Conservation (phyloP, 2,113 vertebrate genomes). For the Leptobrachium ailaonicum region DNA sequence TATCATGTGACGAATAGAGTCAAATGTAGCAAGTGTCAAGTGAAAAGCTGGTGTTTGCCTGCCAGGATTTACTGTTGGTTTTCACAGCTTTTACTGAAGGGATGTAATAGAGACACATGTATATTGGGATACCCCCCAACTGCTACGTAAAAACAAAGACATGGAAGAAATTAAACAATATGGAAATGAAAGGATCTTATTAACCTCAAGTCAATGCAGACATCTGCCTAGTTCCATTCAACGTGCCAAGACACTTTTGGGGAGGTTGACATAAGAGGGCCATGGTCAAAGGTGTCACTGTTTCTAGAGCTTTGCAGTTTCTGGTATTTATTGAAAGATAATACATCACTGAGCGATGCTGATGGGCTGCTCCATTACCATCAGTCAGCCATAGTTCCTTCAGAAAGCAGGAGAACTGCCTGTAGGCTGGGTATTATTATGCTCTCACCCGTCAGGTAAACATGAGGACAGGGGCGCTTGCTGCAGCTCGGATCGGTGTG, state of each 20-base stretch:
- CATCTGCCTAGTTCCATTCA: neutral
- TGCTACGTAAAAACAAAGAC: neutral
- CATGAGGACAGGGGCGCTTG: too few species aligned
- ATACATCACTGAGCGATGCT: too few species aligned
- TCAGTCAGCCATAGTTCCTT: too few species aligned
- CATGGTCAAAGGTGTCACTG: too few species aligned
- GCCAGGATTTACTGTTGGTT: conserved; percentile 37
- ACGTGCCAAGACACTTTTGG: neutral
- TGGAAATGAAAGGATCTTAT: neutral
- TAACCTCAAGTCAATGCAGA: neutral
- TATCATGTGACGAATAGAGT: conserved; percentile 34
- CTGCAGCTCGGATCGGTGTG: too few species aligned
- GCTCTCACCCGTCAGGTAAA: too few species aligned
- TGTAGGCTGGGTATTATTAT: too few species aligned
- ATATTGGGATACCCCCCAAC: conserved; percentile 1
- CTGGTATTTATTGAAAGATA: too few species aligned
- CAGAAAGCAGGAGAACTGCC: too few species aligned
- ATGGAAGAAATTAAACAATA: neutral
- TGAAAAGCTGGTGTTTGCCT: conserved; percentile 17
- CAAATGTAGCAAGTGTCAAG: conserved; percentile 30
- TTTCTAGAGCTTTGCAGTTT: too few species aligned
- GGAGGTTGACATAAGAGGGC: neutral
- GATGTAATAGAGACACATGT: neutral
- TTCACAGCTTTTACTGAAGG: conserved; percentile 15
- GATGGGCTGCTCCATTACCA: too few species aligned